Base-by-base conservation (phyloP, 2,797 vertebrate genomes). In the Dermochelys coriacea region DNA sequence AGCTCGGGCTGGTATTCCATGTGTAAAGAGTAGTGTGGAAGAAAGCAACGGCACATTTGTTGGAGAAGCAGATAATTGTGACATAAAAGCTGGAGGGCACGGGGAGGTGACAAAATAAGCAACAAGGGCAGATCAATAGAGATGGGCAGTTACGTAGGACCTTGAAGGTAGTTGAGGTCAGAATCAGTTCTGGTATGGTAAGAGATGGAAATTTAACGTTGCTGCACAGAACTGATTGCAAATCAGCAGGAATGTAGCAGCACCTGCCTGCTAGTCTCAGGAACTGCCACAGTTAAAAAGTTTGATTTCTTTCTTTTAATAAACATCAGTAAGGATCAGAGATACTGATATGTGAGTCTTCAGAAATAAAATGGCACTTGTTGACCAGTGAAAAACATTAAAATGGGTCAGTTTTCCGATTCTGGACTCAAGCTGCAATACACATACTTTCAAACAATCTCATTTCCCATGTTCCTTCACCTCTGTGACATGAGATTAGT, bases 221-320 rank as follows among this genome's bases (percentile, higher is more conserved):
- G 8, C 74, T 83, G 64, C 50, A 87, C 51, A 57, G 16, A 92
- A 79, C 50, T 90, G 85, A 94, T 77, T 89, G 83, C 71, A 91
- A 90, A 95, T 57, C 80, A 89, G 64, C 74, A 85, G 93, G 87
- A 96, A 88, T 15, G 87, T 55, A 95, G 89, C 94, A 96, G 41
- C 94, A 96, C 74, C 94, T 97, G 91, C 94, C 96, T 97, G 90
- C 64, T 93, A 91, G 84, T 4, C 2, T 91, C 4, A 3, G 57
- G 82, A 97, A 93, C 45, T 93, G 49, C 61, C 37, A 79, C 55
- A 80, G 59, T 68, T 92, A 90, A 41, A 45, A 61, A 89, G 75
- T 83, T 85, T 82, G 0, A 79, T 89, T 87, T 93, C 23, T 55
- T 80, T 87, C 6, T 78, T 88, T 91, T 93, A 87, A 14, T 54